Conservation (phyloP, 2,113 vertebrate species). For the Gila orcuttii region DNA sequence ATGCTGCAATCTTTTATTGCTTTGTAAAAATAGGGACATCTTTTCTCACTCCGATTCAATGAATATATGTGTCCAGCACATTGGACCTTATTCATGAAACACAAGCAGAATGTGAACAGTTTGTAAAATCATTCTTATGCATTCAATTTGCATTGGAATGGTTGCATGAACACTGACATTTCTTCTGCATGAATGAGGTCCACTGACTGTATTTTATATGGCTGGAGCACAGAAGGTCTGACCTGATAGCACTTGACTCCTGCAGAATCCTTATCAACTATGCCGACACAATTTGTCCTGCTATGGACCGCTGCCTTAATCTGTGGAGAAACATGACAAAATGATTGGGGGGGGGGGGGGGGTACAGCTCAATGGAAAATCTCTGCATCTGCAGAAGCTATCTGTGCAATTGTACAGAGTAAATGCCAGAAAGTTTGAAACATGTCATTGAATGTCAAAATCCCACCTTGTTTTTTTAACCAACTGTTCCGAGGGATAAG, state of each 20-base stretch:
- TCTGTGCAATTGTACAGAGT: slow-evolving; percentile 33
- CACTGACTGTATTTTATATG: background rate
- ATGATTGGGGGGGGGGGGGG: slow-evolving; percentile 10
- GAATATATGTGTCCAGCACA: background rate
- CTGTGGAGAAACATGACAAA: slow-evolving; percentile 47
- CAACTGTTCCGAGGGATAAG: slow-evolving; percentile 20
- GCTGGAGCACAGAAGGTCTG: slow-evolving; percentile 36
- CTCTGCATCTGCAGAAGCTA: slow-evolving; percentile 18
- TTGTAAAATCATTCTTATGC: background rate
- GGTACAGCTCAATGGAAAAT: slow-evolving; percentile 37
- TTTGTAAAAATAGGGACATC: background rate
- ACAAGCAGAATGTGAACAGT: background rate
- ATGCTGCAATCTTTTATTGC: background rate
- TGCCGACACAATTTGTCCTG: slow-evolving; percentile 54
- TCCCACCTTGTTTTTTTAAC: slow-evolving; percentile 13
- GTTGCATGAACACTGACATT: background rate
- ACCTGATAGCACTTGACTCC: slow-evolving; percentile 57
- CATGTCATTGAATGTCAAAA: slow-evolving; percentile 37
- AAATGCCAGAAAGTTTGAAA: slow-evolving; percentile 17
- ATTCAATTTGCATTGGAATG: background rate
- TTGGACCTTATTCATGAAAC: background rate
- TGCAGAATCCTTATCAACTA: slow-evolving; percentile 45
- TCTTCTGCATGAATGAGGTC: background rate
- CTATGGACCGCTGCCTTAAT: slow-evolving; percentile 59
- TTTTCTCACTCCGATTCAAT: background rate